phyloP scores from a whole-genome alignment of 2,113 vertebrate species.

The Hippocampus guttulatus region DNA sequence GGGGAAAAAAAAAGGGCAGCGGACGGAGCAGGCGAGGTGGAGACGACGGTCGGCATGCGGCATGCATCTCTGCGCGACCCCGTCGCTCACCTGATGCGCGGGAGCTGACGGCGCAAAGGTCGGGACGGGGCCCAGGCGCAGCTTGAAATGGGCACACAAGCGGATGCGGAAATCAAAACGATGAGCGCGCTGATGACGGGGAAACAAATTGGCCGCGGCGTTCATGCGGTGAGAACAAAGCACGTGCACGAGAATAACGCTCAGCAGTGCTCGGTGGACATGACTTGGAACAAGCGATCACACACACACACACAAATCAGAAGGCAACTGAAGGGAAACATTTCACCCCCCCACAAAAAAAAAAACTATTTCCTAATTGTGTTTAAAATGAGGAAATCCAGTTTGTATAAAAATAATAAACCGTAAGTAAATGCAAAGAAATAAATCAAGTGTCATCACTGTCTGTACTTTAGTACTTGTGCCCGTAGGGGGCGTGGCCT shows the following conservation, averaged over 20 bases:
- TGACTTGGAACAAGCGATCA: neutral
- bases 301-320: neutral
- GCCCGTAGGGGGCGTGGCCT: too few species aligned
- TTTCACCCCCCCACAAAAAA: too few species aligned
- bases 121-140: slow-evolving; percentile 78
- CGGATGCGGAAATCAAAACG: slow-evolving; percentile 58
- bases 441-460: too few species aligned
- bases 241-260: neutral
- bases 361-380: too few species aligned
- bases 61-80: slow-evolving; percentile 38
- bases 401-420: too few species aligned
- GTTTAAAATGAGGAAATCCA: too few species aligned
- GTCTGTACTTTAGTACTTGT: too few species aligned
- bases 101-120: slow-evolving; percentile 84
- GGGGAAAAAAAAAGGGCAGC: neutral
- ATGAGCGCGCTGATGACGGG: slow-evolving; percentile 26
- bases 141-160: slow-evolving; percentile 71
- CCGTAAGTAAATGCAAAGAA: too few species aligned
- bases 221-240: slow-evolving; percentile 26
- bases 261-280: slow-evolving; percentile 2
- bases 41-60: slow-evolving; percentile 22
- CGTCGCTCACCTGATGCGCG: slow-evolving; percentile 82
- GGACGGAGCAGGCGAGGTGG: slow-evolving; percentile 39
- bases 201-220: slow-evolving; percentile 13
- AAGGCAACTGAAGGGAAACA: neutral